These are phyloP conservation scores for Pipistrellus nathusii DNA, from an alignment of 2,797 vertebrate species.

Conservation along the genomic window DNA sequence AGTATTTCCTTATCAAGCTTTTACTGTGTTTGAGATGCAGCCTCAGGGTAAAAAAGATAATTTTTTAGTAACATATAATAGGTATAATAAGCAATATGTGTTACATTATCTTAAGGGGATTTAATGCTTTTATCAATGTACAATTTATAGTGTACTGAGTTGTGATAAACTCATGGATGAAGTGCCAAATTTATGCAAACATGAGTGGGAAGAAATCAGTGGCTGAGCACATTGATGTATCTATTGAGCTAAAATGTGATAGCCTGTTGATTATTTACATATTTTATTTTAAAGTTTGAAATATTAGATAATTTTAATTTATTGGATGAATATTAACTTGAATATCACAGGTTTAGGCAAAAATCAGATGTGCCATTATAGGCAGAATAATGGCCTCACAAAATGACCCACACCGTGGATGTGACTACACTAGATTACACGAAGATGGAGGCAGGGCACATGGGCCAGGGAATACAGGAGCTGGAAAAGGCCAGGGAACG, in stretches of 20 bases:
- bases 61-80: not conserved
- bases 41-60: not conserved
- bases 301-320: slow-evolving; percentile 18
- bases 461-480: not conserved
- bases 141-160: not conserved
- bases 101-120: not conserved
- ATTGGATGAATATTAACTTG: not conserved
- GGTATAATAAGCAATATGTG: not conserved
- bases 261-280: not conserved
- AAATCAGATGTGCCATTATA: not conserved
- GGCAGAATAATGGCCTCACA: not conserved
- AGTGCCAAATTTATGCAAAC: not conserved
- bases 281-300: not conserved
- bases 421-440: not conserved
- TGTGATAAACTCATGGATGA: not conserved
- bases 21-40: not conserved
- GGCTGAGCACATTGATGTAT: not conserved
- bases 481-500: not conserved
- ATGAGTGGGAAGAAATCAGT: not conserved
- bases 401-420: not conserved
- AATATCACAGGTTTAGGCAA: not conserved
- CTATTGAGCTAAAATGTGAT: not conserved
- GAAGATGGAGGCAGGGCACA: not conserved
- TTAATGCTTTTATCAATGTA: slow-evolving; percentile 5
- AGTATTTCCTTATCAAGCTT: not conserved